A percentile compares a stretch with the other conserved stretches of the same genome.
Conservation (phyloP, 2,797 vertebrate genomes). For the Scarus forsteni region DNA sequence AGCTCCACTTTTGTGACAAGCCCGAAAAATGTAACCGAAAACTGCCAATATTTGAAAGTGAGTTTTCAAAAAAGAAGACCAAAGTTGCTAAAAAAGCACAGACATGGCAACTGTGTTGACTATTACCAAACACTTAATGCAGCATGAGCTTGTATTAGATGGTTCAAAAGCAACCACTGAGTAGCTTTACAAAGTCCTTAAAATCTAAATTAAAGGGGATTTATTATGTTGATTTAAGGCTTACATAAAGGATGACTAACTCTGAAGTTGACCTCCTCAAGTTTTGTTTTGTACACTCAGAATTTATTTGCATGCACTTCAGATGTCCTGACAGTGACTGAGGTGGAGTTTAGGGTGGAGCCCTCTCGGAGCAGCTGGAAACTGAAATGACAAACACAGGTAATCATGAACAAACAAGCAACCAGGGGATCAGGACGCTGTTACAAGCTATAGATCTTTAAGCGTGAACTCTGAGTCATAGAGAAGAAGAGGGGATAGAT, state of each 20-base stretch:
- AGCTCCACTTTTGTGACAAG: too few species aligned
- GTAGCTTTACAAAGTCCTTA: too few species aligned
- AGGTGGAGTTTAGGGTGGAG: constrained; percentile 42
- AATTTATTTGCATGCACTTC: constrained; percentile 38
- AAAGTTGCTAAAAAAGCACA: too few species aligned
- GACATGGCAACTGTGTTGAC: too few species aligned
- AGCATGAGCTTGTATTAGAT: too few species aligned
- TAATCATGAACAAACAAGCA: neutral
- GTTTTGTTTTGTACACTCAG: constrained; percentile 12
- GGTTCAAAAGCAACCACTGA: too few species aligned
- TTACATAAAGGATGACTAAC: neutral
- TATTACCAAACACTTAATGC: too few species aligned
- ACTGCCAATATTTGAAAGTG: too few species aligned
- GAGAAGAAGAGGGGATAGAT: neutral
- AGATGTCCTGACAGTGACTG: constrained; percentile 15
- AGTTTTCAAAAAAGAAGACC: too few species aligned
- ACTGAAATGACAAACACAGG: constrained; percentile 10
- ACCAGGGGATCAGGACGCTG: neutral
- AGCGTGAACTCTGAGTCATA: neutral
- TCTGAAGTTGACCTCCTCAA: neutral
- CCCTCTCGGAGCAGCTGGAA: constrained; percentile 17
- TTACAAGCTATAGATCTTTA: constrained; percentile 6
- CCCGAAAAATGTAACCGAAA: too few species aligned
- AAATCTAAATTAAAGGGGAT: neutral
- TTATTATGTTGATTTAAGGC: neutral